phyloP scores from a whole-genome alignment of 2,113 vertebrate genomes.

The Rhinoderma darwinii region DNA sequence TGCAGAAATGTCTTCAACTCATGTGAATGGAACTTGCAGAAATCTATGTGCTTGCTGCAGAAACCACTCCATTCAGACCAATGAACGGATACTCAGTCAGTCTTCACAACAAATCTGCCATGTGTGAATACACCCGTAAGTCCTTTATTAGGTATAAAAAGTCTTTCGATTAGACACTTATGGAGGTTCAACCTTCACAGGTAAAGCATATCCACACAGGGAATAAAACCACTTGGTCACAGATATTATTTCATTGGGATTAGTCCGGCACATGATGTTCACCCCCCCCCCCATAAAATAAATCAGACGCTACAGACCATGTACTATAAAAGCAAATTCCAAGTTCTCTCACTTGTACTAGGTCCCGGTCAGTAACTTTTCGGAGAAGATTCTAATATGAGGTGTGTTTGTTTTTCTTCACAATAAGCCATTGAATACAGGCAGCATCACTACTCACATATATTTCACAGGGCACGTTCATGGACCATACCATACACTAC shows the following conservation, averaged over 20 bases:
- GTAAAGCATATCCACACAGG: background rate
- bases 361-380: background rate
- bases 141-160: too few relatives aligned
- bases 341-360: background rate
- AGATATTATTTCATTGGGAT: too few relatives aligned
- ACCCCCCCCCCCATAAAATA: background rate
- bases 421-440: background rate
- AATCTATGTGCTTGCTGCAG: too few relatives aligned
- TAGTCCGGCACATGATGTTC: too few relatives aligned
- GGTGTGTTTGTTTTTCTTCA: background rate
- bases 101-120: too few relatives aligned
- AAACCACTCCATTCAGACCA: too few relatives aligned
- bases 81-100: too few relatives aligned
- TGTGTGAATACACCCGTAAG: too few relatives aligned
- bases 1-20: too few relatives aligned
- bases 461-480: background rate
- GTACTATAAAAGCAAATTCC: background rate
- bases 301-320: background rate
- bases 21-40: too few relatives aligned
- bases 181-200: background rate
- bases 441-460: background rate
- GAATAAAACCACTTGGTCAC: too few relatives aligned
- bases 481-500: background rate
- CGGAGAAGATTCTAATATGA: background rate
- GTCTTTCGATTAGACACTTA: background rate